Evolutionary conservation across 2,797 vertebrate species (phyloP).

Genomic region (Poecilia picta): DNA sequence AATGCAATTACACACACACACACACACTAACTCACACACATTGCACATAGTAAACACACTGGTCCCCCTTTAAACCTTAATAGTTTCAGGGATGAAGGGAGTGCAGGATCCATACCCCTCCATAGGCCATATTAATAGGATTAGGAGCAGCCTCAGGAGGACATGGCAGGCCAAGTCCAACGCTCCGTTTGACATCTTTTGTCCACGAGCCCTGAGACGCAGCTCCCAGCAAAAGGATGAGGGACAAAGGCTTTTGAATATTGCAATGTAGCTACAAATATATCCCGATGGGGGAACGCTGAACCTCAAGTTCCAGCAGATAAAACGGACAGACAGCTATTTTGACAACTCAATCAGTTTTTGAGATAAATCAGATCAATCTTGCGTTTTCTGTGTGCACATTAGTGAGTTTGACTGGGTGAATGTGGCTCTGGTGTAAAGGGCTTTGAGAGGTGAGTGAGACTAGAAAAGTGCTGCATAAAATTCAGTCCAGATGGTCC

Average conservation of each 20-base stretch:
- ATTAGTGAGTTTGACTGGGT: background rate
- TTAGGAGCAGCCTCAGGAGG: constrained; percentile 71
- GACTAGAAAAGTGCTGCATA: background rate
- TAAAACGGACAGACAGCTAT: constrained; percentile 31
- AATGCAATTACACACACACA: constrained; percentile 74
- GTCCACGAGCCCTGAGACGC: constrained; percentile 68
- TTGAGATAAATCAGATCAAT: background rate
- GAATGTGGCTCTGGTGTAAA: background rate
- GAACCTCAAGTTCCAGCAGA: constrained; percentile 47
- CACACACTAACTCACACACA: constrained; percentile 37
- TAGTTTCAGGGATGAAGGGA: constrained; percentile 52
- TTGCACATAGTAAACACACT: constrained; percentile 55
- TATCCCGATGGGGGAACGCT: constrained; percentile 66
- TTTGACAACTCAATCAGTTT: constrained; percentile 72
- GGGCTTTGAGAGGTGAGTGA: background rate
- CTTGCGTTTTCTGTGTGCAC: background rate
- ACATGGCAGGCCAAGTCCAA: constrained; percentile 70
- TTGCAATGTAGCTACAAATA: constrained; percentile 77
- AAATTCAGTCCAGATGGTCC: background rate
- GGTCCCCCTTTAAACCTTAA: constrained; percentile 55
- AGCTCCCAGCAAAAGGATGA: constrained; percentile 67
- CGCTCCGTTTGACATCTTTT: constrained; percentile 79
- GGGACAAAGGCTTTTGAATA: constrained; percentile 76
- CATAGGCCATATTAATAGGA: constrained; percentile 75
- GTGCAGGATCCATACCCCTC: constrained; percentile 54